phyloP scores from a whole-genome alignment of 2,113 vertebrate species.

The Melanerpes aurifrons region DNA sequence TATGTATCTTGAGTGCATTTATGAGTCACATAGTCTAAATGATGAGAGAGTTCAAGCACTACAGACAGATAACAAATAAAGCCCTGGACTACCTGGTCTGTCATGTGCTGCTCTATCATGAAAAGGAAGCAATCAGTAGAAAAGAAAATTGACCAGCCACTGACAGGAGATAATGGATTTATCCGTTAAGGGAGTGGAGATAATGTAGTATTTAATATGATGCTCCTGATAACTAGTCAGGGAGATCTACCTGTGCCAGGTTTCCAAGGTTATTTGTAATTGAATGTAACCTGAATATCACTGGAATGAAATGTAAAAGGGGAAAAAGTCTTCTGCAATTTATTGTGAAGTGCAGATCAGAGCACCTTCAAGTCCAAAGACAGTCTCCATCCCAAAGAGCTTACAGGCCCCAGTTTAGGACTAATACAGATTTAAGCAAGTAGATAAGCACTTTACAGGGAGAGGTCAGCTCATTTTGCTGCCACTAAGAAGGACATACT shows the following conservation, averaged over 20 bases:
- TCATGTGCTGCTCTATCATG: not conserved
- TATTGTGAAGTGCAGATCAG: not conserved
- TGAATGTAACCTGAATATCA: not conserved
- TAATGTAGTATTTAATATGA: not conserved
- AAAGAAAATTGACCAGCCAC: conserved; percentile 11
- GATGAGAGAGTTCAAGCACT: not conserved
- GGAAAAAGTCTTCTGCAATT: not conserved
- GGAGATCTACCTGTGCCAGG: not conserved
- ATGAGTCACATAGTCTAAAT: not conserved
- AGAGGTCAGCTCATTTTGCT: not conserved
- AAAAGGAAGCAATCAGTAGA: not conserved
- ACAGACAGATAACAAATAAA: conserved; percentile 2
- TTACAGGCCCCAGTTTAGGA: not conserved
- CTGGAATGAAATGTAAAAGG: not conserved
- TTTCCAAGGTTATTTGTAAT: not conserved
- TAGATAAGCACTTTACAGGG: not conserved
- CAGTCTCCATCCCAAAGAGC: not conserved
- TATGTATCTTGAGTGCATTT: not conserved
- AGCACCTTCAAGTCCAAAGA: not conserved
- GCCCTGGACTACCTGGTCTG: not conserved
- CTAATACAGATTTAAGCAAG: not conserved
- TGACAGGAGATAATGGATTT: not conserved
- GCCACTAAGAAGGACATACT: not conserved
- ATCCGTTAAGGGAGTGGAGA: not conserved
- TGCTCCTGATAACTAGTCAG: not conserved